Base-by-base conservation (phyloP, 1,140 invertebrate species). In the Ostrea edulis region DNA sequence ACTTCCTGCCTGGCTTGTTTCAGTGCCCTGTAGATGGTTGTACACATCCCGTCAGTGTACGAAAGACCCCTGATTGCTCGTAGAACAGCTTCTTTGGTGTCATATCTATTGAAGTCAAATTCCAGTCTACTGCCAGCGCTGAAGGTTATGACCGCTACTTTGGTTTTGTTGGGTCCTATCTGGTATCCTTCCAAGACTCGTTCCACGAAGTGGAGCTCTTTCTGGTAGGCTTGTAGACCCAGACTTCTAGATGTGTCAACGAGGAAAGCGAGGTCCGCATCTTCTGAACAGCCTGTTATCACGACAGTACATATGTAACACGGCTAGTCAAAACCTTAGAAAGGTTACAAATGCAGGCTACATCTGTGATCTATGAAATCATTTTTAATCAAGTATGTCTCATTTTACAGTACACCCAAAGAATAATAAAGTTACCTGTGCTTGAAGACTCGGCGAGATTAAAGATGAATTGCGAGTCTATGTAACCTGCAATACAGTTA, bases 241-340 rank as follows among this genome's bases (percentile, higher is more conserved):
- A 87, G 77, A 62, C 86, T 87, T 87, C 86, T 82, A n/a, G 86
- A 87, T 20, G 86, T 62, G 58, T 87, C 86, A 58, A 87, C 65
- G 0, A 87, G 77, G 82, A 87, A 62, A 11, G 54, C 86, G 5
- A 87, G 25, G 55, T 87, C 86, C 0, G 86, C 86, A 22, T 82
- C 55, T 35, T 82, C 29, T 8, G 53, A 29, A 83, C 86, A 87
- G 17, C 58, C 86, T 83, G 44, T 54, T 8, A 51, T 8, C 0
- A 62, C 7, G 35, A 44, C 5, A 44, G 2, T 2, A 44, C 35
- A 44, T 5, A 44, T 44, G 35, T 44, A 44, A 44, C 35, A 44
- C 35, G 35, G 35, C 35, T 44, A 44, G 35, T 44, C 35, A 44
- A 44, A 44, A 44, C 35, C 35, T 44, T 44, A 44, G 1, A 44